Evolutionary conservation across 2,888 invertebrate species (phyloP).

Genomic region (Villa cingulata): DNA sequence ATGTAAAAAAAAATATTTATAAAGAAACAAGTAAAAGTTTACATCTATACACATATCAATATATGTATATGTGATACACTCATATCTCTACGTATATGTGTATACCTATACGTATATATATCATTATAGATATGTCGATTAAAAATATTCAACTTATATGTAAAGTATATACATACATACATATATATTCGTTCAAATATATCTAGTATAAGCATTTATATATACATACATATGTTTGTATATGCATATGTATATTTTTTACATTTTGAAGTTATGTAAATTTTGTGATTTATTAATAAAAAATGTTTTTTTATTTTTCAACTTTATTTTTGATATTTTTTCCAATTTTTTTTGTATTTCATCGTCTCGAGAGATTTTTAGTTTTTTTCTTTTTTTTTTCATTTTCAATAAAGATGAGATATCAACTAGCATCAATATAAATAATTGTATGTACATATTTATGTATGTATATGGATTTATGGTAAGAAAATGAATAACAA

Average conservation of each 20-base stretch:
- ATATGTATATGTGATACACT: too few species aligned
- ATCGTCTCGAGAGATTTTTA: not conserved
- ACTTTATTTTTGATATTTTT: too few species aligned
- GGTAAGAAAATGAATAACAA: not conserved
- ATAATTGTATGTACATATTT: too few species aligned
- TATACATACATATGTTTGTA: not conserved
- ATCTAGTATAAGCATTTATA: too few species aligned
- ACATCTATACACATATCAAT: not conserved
- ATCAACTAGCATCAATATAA: not conserved
- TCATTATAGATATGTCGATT: not conserved
- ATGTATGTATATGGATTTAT: too few species aligned
- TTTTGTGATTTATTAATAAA: conserved; percentile 16
- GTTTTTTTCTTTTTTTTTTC: not conserved
- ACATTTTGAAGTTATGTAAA: conserved; percentile 16
- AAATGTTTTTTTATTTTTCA: conserved; percentile 3
- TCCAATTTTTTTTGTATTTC: not conserved
- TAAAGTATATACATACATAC: not conserved
- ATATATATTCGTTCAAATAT: not conserved
- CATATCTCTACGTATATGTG: not conserved
- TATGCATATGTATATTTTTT: conserved; percentile 3
- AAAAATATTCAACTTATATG: not conserved
- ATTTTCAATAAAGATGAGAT: not conserved
- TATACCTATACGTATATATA: too few species aligned
- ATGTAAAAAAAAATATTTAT: not conserved
- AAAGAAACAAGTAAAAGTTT: not conserved